Base-by-base conservation (phyloP, 2,888 invertebrate species). In the Diaphora mendica region DNA sequence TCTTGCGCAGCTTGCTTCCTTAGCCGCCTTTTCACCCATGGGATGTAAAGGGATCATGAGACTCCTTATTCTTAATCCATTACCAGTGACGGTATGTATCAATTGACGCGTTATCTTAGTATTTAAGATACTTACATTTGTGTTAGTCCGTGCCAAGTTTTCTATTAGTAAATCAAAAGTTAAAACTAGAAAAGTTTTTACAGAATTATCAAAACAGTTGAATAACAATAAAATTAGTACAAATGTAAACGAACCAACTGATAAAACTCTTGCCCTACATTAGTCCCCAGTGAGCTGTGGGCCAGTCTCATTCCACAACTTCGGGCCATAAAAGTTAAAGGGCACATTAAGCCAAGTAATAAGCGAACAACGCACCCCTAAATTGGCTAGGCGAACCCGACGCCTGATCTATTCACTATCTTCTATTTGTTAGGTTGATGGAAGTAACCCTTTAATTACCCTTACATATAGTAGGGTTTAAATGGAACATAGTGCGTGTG, bases 301-400 rank as follows among this genome's bases (percentile, higher is more conserved):
- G 77, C 82, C 86, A 85, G 87, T 84, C 88, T 91, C 91, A 92
- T 94, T 94, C 88, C 91, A 80, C 87, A 95, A 95, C 92, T 95
- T 94, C 86, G 83, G 79, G 88, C 92, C 94, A 93, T 95, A 95
- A 95, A 95, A 95, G 94, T 94, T 95, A 95, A 94, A 94, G 94
- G 93, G 91, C 91, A 91, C 94, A 94, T 95, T 95, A 95, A 91
- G 89, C 89, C 91, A 92, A 94, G 94, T 94, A 95, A 94, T 94
- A 94, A 92, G 91, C 90, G 93, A 93, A 93, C 92, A 91, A 90
- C 91, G 90, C 84, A 91, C 90, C 91, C 91, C 89, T 92, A 91
- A 93, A 93, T 94, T 91, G 89, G 88, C 86, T 86, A 82, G 88
- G 82, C 86, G 88, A 88, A 87, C 85, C 86, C 86, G 83, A 86